phyloP scores from a whole-genome alignment of 2,113 vertebrate genomes.

The Passer domesticus region DNA sequence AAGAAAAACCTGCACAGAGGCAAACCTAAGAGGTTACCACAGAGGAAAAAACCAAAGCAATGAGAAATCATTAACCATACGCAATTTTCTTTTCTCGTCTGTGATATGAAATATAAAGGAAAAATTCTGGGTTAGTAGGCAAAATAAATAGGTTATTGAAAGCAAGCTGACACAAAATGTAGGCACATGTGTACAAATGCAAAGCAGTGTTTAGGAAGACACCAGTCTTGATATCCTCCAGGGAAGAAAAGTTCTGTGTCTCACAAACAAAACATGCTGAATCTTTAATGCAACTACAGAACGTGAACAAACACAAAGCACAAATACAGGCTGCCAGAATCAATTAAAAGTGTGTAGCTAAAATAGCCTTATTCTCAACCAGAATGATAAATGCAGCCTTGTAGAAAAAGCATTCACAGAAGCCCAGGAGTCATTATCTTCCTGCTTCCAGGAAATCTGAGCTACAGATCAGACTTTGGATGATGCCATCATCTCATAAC shows the following conservation, averaged over 20 bases:
- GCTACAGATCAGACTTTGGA: not conserved
- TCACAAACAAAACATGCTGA: not conserved
- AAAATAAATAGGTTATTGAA: not conserved
- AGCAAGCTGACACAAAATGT: not conserved
- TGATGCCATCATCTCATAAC: rapidly evolving
- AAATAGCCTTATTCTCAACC: not conserved
- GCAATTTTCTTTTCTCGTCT: not conserved
- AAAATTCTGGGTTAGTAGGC: not conserved
- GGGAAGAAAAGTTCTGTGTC: not conserved
- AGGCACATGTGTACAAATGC: not conserved
- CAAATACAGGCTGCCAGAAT: not conserved
- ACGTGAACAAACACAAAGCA: not conserved
- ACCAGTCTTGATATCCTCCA: not conserved
- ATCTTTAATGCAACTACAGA: not conserved
- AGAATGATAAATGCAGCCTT: not conserved
- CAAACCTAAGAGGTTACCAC: not conserved
- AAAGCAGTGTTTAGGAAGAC: not conserved
- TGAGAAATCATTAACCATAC: not conserved
- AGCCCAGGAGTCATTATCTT: not conserved
- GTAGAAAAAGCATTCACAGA: not conserved
- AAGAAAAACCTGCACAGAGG: not conserved
- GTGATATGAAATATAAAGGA: not conserved
- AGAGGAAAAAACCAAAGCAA: not conserved
- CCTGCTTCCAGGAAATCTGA: not conserved
- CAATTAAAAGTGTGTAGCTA: not conserved